Evolutionary conservation across 1,140 invertebrate species (phyloP).

Genomic region (Formica selysi): DNA sequence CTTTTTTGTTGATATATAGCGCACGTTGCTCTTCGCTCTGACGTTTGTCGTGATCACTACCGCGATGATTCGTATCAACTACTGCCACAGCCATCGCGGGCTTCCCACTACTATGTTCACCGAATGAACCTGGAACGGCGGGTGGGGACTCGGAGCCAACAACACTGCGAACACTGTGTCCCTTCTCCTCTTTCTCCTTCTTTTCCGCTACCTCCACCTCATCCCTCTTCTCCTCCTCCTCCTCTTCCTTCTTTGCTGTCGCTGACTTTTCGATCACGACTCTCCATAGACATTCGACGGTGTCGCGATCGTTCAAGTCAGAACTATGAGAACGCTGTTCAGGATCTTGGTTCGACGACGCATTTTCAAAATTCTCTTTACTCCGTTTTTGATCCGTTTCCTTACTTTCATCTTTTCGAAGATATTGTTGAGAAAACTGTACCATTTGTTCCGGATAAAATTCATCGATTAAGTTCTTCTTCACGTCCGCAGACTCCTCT

Average conservation of each 20-base stretch:
- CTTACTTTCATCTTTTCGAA: background rate
- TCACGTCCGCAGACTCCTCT: constrained; percentile 30
- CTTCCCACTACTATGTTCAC: constrained; percentile 75
- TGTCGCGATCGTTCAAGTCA: constrained; percentile 13
- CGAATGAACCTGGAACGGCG: constrained; percentile 58
- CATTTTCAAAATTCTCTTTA: background rate
- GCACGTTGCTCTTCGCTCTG: constrained; percentile 66
- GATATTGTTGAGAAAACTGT: constrained; percentile 10
- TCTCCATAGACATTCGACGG: constrained; percentile 73
- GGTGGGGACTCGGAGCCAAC: constrained; percentile 74
- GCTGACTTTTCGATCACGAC: constrained; percentile 75
- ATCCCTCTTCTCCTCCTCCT: constrained; percentile 8
- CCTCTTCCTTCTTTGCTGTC: constrained; percentile 35
- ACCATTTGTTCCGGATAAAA: constrained; percentile 64
- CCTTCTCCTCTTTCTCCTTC: constrained; percentile 74
- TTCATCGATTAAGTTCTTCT: constrained; percentile 67
- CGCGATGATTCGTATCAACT: constrained; percentile 78
- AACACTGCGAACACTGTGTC: constrained; percentile 74
- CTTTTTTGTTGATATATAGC: constrained; percentile 57
- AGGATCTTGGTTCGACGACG: background rate
- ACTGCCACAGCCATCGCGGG: constrained; percentile 68
- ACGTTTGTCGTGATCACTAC: constrained; percentile 72
- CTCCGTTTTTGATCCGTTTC: background rate
- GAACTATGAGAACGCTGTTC: constrained; percentile 12
- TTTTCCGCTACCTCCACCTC: constrained; percentile 51